Evolutionary conservation across 2,888 invertebrate species (phyloP).

Genomic region (Thymelicus acteon): DNA sequence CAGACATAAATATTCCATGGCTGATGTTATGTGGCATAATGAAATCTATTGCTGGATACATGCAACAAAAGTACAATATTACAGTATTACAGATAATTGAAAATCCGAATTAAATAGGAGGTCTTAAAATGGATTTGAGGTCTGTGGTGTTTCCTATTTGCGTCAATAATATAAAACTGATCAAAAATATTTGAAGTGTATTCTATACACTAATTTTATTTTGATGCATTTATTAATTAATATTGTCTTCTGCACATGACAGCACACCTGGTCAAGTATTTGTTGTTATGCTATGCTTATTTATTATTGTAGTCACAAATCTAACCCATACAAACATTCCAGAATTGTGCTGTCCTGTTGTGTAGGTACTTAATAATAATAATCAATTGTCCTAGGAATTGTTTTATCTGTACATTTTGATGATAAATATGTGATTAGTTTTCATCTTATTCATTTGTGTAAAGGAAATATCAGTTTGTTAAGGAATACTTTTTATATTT

Average conservation of each 20-base stretch:
- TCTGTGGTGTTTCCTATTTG: slow-evolving; percentile 21
- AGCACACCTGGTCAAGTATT: slow-evolving; percentile 61
- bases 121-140: too few relatives aligned
- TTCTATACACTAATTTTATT: slow-evolving; percentile 39
- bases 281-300: slow-evolving; percentile 42
- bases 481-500: slow-evolving; percentile 65
- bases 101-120: too few relatives aligned
- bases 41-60: too few relatives aligned
- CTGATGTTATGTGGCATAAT: too few relatives aligned
- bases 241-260: slow-evolving; percentile 60
- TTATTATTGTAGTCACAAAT: slow-evolving; percentile 52
- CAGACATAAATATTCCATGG: too few relatives aligned
- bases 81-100: too few relatives aligned
- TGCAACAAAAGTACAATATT: too few relatives aligned
- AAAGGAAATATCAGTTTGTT: slow-evolving; percentile 47
- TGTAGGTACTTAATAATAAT: slow-evolving; percentile 72
- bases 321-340: slow-evolving; percentile 70
- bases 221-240: slow-evolving; percentile 73
- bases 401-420: slow-evolving; percentile 79
- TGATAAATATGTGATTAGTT: slow-evolving; percentile 68
- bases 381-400: slow-evolving; percentile 34
- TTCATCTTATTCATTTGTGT: slow-evolving; percentile 51
- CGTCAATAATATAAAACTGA: neutral
- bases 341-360: slow-evolving; percentile 77
- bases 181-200: slow-evolving; percentile 14